Evolutionary conservation across 2,113 vertebrate species (phyloP).

Genomic region (Dicaeum eximium): DNA sequence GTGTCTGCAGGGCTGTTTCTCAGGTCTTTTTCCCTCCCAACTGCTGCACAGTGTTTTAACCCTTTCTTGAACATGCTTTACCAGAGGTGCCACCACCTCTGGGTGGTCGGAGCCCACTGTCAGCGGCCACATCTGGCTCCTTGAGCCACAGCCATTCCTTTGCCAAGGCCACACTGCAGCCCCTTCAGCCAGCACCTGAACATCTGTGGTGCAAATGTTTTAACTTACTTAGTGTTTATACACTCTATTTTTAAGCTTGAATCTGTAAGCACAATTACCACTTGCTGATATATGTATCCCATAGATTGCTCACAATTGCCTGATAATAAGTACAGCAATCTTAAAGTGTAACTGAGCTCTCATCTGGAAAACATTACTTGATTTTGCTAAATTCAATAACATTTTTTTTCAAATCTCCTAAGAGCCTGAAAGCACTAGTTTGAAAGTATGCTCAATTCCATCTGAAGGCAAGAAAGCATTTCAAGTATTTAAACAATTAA

Average conservation of each 20-base stretch:
- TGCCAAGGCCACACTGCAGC: background rate
- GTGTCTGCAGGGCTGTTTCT: background rate
- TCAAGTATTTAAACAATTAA: background rate
- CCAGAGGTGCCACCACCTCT: background rate
- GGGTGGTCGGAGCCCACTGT: rapidly evolving
- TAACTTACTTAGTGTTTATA: background rate
- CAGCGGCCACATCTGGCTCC: rapidly evolving
- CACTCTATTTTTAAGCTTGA: background rate
- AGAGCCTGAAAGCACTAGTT: background rate
- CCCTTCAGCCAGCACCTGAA: background rate
- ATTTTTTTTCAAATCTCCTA: background rate
- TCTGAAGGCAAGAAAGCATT: background rate
- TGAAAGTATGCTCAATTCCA: background rate
- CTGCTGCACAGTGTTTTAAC: background rate
- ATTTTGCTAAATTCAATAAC: background rate
- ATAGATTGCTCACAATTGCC: background rate
- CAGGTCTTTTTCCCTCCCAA: background rate
- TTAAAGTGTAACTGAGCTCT: background rate
- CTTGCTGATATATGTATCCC: background rate
- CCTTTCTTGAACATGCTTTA: rapidly evolving
- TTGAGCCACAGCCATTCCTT: background rate
- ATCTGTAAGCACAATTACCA: background rate
- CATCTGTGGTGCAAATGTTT: background rate
- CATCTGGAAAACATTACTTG: background rate
- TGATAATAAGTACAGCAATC: background rate